Conservation (phyloP, 2,113 vertebrate genomes). For the Conger conger region DNA sequence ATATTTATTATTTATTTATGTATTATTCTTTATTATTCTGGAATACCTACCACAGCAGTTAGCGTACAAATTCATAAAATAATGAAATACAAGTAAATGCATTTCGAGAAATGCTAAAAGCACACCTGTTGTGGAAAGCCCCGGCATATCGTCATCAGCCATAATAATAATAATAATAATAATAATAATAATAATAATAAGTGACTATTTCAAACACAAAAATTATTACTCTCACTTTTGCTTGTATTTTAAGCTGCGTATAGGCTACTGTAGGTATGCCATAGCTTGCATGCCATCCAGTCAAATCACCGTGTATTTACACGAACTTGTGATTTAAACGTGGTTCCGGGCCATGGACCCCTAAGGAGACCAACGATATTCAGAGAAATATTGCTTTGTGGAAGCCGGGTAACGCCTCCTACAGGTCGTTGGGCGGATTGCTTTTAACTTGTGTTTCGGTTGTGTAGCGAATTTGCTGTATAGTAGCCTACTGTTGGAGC, state of each 20-base stretch:
- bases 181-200: background rate
- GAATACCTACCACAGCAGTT: background rate
- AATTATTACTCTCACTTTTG: background rate
- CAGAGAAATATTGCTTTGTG: background rate
- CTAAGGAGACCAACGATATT: constrained; percentile 5
- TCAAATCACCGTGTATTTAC: constrained; percentile 6
- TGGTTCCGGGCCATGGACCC: constrained; percentile 12
- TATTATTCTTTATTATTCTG: too few species aligned
- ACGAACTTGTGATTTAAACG: constrained; percentile 18
- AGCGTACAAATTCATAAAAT: background rate
- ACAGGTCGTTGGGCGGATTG: constrained; percentile 51
- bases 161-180: background rate
- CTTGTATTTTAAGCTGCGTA: background rate
- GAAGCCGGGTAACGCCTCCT: constrained; percentile 51
- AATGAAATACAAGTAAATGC: background rate
- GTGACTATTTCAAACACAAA: background rate
- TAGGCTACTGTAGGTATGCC: background rate
- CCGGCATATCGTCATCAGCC: background rate
- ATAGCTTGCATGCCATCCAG: background rate
- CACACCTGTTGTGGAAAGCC: background rate
- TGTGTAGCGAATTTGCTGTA: too few species aligned
- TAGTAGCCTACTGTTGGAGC: background rate
- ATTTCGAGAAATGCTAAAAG: background rate
- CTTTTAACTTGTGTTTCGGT: background rate
- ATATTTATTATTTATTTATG: too few species aligned